A percentile compares a stretch with the other conserved stretches of the same genome.
Evolutionary conservation across 2,113 vertebrate species (phyloP).

Genomic region (Crotalus helleri): DNA sequence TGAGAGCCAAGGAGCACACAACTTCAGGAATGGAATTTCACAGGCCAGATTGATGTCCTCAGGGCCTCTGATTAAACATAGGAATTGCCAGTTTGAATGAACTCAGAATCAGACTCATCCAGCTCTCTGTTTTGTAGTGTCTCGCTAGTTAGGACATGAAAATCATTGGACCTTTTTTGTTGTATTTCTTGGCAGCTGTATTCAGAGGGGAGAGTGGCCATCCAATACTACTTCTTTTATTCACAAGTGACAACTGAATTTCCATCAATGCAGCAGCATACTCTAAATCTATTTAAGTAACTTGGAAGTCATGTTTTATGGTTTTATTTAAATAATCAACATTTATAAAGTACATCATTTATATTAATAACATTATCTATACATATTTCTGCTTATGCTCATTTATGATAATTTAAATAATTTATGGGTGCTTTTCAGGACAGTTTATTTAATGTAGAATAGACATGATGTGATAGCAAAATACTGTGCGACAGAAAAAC

Average conservation of each 20-base stretch:
- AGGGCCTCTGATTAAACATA: not conserved
- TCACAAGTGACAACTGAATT: not conserved
- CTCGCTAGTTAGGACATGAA: not conserved
- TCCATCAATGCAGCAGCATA: not conserved
- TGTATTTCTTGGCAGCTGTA: not conserved
- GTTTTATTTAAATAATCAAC: not conserved
- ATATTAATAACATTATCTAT: not conserved
- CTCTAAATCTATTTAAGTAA: not conserved
- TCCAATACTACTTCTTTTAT: not conserved
- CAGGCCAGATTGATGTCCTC: not conserved
- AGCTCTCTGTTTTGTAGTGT: not conserved
- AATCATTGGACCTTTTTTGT: not conserved
- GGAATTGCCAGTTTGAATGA: not conserved
- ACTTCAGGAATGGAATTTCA: not conserved
- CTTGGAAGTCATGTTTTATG: not conserved
- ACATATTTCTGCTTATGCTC: not conserved
- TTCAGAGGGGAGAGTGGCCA: not conserved
- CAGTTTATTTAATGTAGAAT: not conserved
- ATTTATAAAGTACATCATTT: not conserved
- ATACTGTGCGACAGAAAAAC: not conserved
- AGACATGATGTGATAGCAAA: not conserved
- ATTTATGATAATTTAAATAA: not conserved
- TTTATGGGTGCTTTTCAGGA: not conserved
- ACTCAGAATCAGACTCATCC: not conserved
- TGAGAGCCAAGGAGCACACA: not conserved